Percentiles rank a stretch among this genome's conserved stretches.
These are phyloP conservation scores for Drosophila paulistorum DNA, from an alignment of 1,140 invertebrate species.

Conservation along the genomic window DNA sequence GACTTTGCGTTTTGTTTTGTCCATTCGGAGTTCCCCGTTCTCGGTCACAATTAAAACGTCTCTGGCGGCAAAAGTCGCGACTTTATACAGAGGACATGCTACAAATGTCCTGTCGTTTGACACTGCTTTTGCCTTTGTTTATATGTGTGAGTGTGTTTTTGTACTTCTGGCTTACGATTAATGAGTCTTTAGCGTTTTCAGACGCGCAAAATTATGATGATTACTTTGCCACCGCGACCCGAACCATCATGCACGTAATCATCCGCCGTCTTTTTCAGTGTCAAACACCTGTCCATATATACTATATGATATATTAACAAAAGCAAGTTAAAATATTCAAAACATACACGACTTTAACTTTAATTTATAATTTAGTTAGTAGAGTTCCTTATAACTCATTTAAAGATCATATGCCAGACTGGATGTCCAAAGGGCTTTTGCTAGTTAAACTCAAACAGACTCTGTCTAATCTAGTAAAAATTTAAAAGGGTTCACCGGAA, in stretches of 20 bases:
- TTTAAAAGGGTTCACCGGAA: no score
- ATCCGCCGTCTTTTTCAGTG: neutral
- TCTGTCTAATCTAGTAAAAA: no score
- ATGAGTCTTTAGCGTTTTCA: constrained; percentile 74
- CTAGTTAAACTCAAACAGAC: no score
- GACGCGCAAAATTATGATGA: constrained; percentile 58
- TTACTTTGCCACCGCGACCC: constrained; percentile 45
- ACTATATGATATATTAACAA: constrained; percentile 10
- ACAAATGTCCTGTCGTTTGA: constrained; percentile 51
- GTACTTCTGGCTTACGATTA: constrained; percentile 53
- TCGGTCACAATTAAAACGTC: constrained; percentile 67
- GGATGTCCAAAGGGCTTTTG: no score
- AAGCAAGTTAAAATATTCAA: constrained; percentile 2
- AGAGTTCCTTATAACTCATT: no score
- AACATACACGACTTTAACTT: no score
- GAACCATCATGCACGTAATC: no score
- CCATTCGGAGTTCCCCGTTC: constrained; percentile 27
- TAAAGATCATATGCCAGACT: no score
- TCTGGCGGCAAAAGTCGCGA: constrained; percentile 67
- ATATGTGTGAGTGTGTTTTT: constrained; percentile 17
- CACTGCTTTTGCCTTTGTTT: constrained; percentile 24
- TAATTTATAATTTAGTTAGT: no score
- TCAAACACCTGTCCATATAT: constrained; percentile 45
- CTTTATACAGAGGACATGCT: constrained; percentile 39
- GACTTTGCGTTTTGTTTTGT: constrained; percentile 44